A percentile compares a stretch with the other conserved stretches of the same genome.
phyloP scores from a whole-genome alignment of 2,797 vertebrate species.

The Pachyuromys duprasi region DNA sequence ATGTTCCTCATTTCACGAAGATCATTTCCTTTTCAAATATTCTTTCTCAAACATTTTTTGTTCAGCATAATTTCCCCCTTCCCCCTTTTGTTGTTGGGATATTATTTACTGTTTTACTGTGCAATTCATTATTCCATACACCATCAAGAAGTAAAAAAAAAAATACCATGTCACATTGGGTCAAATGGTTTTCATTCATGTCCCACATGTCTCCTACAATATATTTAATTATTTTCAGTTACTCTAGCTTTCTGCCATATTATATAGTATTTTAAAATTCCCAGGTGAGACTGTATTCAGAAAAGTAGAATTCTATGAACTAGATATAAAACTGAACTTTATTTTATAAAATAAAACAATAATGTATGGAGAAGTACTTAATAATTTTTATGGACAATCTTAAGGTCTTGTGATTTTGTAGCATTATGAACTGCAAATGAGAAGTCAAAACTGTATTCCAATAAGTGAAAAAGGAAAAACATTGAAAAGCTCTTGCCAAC shows the following conservation, averaged over 20 bases:
- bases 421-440: not conserved
- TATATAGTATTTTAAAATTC: not conserved
- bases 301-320: slow-evolving; percentile 6
- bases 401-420: not conserved
- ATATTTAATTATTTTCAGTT: not conserved
- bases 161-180: not conserved
- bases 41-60: not conserved
- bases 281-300: not conserved
- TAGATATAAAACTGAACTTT: not conserved
- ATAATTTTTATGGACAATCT: not conserved
- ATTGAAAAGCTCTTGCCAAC: not conserved
- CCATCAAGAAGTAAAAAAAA: not conserved
- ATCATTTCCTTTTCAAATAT: not conserved
- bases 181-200: not conserved
- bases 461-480: not conserved
- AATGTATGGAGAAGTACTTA: not conserved
- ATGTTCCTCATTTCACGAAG: not conserved
- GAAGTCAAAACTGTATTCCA: not conserved
- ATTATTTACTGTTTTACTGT: not conserved
- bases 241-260: not conserved
- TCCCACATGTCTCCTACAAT: not conserved
- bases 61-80: not conserved
- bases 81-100: not conserved
- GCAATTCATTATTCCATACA: not conserved
- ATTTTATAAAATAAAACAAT: not conserved